Evolutionary conservation across 35 echinoderm and acorn worm genomes (phyloP).

Genomic region (Diadema setosum): DNA sequence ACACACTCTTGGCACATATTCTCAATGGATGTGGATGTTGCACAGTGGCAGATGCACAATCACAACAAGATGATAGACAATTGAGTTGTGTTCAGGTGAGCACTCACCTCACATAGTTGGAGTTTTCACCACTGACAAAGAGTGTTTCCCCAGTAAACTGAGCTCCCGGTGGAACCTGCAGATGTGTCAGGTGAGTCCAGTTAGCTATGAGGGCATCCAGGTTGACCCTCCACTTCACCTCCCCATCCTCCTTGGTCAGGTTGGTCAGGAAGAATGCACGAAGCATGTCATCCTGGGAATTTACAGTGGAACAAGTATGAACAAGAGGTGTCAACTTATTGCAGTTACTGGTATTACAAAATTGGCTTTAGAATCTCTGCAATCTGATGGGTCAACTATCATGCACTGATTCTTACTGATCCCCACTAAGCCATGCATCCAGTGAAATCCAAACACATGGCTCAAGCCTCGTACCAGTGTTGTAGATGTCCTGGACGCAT

Average conservation of each 20-base stretch:
- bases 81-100: no score
- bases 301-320: neutral
- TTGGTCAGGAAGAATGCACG: constrained; percentile 84
- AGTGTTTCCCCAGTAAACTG: constrained; percentile 35
- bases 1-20: no score
- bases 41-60: no score
- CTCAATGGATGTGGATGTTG: no score
- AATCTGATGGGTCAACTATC: no score
- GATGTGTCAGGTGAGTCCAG: constrained; percentile 5
- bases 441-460: no score
- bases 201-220: constrained; percentile 46
- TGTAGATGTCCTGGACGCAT: no score
- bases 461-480: neutral
- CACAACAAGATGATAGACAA: no score
- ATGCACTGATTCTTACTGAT: no score
- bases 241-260: constrained; percentile 12
- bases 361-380: no score
- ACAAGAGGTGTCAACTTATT: neutral
- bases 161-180: constrained; percentile 1
- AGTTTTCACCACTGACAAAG: constrained; percentile 62
- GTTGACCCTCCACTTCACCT: constrained; percentile 65
- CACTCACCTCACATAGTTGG: constrained; percentile 74
- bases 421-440: no score
- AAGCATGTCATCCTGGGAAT: constrained; percentile 40
- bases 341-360: neutral